phyloP scores from a whole-genome alignment of 2,113 vertebrate species.

The Nyctereutes procyonoides region DNA sequence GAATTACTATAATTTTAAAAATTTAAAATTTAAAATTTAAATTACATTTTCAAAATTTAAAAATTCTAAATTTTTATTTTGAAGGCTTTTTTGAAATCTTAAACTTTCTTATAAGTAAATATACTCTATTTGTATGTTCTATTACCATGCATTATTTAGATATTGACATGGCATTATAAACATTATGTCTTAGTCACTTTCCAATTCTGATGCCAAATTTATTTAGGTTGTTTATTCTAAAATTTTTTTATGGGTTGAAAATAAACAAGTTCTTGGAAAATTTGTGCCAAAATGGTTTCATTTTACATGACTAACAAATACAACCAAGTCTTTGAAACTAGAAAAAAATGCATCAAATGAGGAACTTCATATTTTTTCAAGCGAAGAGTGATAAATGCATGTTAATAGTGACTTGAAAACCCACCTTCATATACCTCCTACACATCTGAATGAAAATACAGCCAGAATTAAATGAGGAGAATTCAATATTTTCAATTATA shows the following conservation, averaged over 20 bases:
- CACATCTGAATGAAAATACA: neutral
- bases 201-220: neutral
- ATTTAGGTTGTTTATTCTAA: neutral
- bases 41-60: neutral
- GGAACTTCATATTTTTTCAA: neutral
- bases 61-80: neutral
- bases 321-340: neutral
- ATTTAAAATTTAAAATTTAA: neutral
- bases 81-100: neutral
- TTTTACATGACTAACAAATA: neutral
- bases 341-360: neutral
- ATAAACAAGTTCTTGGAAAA: neutral
- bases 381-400: neutral
- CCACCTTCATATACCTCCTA: neutral
- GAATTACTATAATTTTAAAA: neutral
- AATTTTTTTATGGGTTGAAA: conserved; percentile 14
- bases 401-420: neutral
- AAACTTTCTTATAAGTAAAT: neutral
- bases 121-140: neutral
- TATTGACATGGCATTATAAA: neutral
- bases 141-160: neutral
- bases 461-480: neutral
- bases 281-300: neutral
- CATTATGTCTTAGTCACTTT: neutral
- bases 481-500: neutral